phyloP scores from a whole-genome alignment of 35 echinoderm and acorn worm species.

The Anneissia japonica region DNA sequence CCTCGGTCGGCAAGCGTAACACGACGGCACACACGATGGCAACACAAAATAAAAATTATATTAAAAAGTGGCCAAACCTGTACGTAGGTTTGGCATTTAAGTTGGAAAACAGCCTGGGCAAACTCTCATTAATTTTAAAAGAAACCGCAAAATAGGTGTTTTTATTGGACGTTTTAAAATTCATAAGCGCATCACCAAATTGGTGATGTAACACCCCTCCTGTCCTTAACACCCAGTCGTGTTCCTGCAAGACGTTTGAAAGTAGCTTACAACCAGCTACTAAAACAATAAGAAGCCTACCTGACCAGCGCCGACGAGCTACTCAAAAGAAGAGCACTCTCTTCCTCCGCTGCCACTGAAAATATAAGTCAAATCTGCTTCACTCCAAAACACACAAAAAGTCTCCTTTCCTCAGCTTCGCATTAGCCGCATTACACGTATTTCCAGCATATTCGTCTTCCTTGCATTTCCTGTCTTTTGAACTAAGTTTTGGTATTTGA shows the following conservation, averaged over 20 bases:
- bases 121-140: not conserved
- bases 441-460: not conserved
- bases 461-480: not conserved
- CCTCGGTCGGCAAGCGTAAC: not conserved
- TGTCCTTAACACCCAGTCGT: not conserved
- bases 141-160: not conserved
- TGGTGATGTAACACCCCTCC: not conserved
- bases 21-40: not conserved
- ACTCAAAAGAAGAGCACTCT: not conserved
- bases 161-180: not conserved
- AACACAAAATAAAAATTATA: not conserved
- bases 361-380: not conserved
- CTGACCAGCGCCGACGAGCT: not conserved
- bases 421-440: not conserved
- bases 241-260: not conserved
- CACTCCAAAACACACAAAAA: not conserved
- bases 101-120: not conserved
- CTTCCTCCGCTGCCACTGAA: not conserved
- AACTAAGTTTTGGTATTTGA: not conserved
- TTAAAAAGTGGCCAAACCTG: not conserved
- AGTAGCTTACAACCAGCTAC: not conserved
- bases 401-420: not conserved
- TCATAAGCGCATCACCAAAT: not conserved
- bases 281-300: not conserved
- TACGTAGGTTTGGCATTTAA: not conserved